A percentile compares a stretch with the other conserved stretches of the same genome.
phyloP scores from a whole-genome alignment of 1,140 invertebrate species.

The Carcinoscorpius rotundicauda region DNA sequence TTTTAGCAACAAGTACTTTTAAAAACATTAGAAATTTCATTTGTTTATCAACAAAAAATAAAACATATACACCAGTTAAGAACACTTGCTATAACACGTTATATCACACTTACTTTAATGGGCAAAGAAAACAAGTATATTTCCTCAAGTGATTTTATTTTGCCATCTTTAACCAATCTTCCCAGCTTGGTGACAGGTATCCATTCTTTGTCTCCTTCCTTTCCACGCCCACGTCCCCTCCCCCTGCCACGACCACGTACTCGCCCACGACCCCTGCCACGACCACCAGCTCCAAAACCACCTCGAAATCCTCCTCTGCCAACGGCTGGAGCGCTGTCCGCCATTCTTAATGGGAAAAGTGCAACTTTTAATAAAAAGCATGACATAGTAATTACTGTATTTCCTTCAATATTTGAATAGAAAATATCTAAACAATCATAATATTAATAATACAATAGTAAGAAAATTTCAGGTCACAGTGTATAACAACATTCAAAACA shows the following conservation, averaged over 20 bases:
- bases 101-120: slow-evolving; percentile 58
- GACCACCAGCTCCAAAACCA: slow-evolving; percentile 14
- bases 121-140: slow-evolving; percentile 97
- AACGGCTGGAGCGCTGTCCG: slow-evolving; percentile 22
- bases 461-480: too few relatives aligned
- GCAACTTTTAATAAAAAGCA: not conserved
- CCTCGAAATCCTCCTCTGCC: slow-evolving; percentile 14
- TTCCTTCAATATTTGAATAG: too few relatives aligned
- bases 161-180: slow-evolving; percentile 88
- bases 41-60: too few relatives aligned
- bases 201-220: slow-evolving; percentile 87
- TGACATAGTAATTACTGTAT: too few relatives aligned
- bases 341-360: slow-evolving; percentile 11
- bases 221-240: slow-evolving; percentile 62
- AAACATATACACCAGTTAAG: too few relatives aligned
- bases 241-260: slow-evolving; percentile 68
- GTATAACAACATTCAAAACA: too few relatives aligned
- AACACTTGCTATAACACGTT: too few relatives aligned
- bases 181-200: slow-evolving; percentile 96
- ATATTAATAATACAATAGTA: too few relatives aligned
- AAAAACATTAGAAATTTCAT: too few relatives aligned
- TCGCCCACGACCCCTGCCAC: slow-evolving; percentile 37
- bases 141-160: slow-evolving; percentile 92
- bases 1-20: too few relatives aligned
- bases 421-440: too few relatives aligned